These are phyloP conservation scores for Callorhinus ursinus DNA, from an alignment of 2,113 vertebrate species.

Conservation along the genomic window DNA sequence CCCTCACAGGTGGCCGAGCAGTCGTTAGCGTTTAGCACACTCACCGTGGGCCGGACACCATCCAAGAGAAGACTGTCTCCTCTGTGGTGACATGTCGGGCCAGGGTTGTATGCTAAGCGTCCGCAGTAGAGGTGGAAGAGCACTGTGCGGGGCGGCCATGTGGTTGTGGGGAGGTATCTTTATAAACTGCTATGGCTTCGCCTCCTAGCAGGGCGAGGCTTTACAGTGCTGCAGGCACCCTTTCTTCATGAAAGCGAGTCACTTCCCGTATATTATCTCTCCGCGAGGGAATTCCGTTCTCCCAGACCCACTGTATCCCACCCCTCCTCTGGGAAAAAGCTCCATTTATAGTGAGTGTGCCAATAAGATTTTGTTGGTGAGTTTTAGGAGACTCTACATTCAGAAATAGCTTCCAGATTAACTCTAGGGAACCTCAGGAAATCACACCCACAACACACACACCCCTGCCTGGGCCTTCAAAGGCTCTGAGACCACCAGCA, in stretches of 20 bases:
- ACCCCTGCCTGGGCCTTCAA: not conserved
- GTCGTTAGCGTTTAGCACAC: not conserved
- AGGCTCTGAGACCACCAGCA: not conserved
- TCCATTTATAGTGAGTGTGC: not conserved
- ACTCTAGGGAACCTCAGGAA: not conserved
- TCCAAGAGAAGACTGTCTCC: not conserved
- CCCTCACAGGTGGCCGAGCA: not conserved
- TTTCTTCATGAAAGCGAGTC: not conserved
- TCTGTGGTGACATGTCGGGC: not conserved
- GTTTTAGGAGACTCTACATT: not conserved
- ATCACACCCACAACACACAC: too few species aligned
- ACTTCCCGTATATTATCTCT: not conserved
- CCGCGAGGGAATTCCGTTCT: not conserved
- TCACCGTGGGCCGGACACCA: not conserved
- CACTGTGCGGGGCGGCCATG: rapidly evolving
- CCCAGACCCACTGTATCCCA: not conserved
- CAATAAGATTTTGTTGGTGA: not conserved
- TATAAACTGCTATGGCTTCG: not conserved
- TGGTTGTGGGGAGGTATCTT: not conserved
- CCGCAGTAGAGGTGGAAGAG: not conserved
- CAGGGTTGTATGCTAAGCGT: not conserved
- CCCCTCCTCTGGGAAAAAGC: not conserved
- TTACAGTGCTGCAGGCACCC: not conserved
- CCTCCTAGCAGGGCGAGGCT: not conserved
- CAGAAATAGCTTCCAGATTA: not conserved